These are phyloP conservation scores for Drosophila dunni DNA, from an alignment of 1,140 invertebrate species.

Conservation along the genomic window DNA sequence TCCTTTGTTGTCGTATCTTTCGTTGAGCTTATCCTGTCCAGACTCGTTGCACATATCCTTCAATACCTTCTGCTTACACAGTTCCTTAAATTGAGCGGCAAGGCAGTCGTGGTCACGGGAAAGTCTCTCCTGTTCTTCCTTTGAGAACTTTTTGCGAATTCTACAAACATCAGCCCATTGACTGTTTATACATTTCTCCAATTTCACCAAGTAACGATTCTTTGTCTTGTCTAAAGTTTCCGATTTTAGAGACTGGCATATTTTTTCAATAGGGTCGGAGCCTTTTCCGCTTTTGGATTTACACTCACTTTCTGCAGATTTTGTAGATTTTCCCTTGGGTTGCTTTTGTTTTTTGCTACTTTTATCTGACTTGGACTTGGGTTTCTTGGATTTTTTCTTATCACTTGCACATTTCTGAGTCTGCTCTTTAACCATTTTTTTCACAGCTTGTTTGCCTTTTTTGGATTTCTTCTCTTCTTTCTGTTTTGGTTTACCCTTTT, in stretches of 20 bases:
- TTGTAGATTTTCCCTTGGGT: not conserved
- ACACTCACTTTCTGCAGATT: not conserved
- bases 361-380: not conserved
- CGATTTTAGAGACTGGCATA: not conserved
- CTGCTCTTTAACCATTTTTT: not conserved
- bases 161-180: constrained; percentile 19
- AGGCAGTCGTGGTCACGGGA: not conserved
- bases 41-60: constrained; percentile 10
- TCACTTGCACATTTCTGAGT: not conserved
- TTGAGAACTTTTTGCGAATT: constrained; percentile 1
- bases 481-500: not conserved
- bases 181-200: constrained; percentile 11
- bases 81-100: not conserved
- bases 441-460: not conserved
- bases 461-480: not conserved
- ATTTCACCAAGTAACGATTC: constrained; percentile 3
- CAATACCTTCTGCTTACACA: constrained; percentile 9
- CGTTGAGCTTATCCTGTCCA: not conserved
- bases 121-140: constrained; percentile 12
- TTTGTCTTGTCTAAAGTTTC: not conserved
- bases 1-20: not conserved
- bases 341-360: not conserved
- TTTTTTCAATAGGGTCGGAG: constrained; percentile 4
- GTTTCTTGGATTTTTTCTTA: not conserved
- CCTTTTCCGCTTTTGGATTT: not conserved